A percentile compares a stretch with the other conserved stretches of the same genome.
phyloP scores from a whole-genome alignment of 2,797 vertebrate species.

The Carcharodon carcharias region DNA sequence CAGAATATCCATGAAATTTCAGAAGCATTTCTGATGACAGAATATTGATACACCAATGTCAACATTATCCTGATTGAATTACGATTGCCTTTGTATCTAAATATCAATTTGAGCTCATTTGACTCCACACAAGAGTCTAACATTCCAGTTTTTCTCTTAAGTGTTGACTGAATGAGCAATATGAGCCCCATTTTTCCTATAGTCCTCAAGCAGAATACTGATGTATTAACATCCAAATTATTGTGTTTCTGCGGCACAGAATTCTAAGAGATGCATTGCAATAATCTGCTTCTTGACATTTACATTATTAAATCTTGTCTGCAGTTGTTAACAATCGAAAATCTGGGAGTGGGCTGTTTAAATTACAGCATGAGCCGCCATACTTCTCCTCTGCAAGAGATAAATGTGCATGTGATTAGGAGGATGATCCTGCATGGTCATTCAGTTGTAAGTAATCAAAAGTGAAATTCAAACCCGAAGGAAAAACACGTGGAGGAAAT shows the following conservation, averaged over 20 bases:
- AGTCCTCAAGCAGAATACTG: not conserved
- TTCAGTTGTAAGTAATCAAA: not conserved
- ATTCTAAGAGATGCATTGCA: not conserved
- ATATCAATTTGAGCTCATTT: not conserved
- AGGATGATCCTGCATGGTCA: not conserved
- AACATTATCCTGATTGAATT: not conserved
- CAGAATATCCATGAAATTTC: not conserved
- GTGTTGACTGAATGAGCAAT: not conserved
- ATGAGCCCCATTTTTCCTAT: not conserved
- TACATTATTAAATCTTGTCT: not conserved
- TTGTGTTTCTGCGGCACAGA: not conserved
- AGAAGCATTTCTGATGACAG: not conserved
- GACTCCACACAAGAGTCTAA: not conserved
- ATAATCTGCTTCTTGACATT: not conserved
- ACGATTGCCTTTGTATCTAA: not conserved
- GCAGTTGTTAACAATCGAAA: not conserved
- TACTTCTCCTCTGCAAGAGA: not conserved
- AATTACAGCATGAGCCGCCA: not conserved
- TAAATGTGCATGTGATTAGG: constrained; percentile 9
- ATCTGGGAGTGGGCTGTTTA: not conserved
- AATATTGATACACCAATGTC: not conserved
- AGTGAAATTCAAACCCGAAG: constrained; percentile 16
- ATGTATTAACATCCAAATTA: not conserved
- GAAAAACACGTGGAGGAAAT: not conserved
- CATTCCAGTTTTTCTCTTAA: not conserved